These are phyloP conservation scores for crab-eating macaque (Macaca fascicularis) DNA, from an alignment of 2,113 vertebrate species.

Conservation along the genomic window T2T-MFA8v1.1 NC_088381.1:28524001-28524500, in stretches of 20 bases:
- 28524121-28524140: neutral
- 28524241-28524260: neutral
- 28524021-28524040: neutral
- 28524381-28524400: neutral
- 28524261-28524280: neutral
- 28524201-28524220: neutral
- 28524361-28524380: neutral
- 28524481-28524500: neutral
- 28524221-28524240: neutral
- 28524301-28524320: neutral
- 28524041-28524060: neutral
- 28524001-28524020: neutral
- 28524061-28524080: neutral
- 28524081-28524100: neutral
- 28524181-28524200: too few relatives aligned
- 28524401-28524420: too few relatives aligned
- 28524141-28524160: neutral
- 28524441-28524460: neutral
- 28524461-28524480: neutral
- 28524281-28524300: neutral
- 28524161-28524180: neutral
- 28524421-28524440: neutral
- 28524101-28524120: neutral
- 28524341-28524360: too few relatives aligned
- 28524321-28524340: neutral